Conservation (phyloP, 2,888 invertebrate genomes). For the Phytoseiulus persimilis region DNA sequence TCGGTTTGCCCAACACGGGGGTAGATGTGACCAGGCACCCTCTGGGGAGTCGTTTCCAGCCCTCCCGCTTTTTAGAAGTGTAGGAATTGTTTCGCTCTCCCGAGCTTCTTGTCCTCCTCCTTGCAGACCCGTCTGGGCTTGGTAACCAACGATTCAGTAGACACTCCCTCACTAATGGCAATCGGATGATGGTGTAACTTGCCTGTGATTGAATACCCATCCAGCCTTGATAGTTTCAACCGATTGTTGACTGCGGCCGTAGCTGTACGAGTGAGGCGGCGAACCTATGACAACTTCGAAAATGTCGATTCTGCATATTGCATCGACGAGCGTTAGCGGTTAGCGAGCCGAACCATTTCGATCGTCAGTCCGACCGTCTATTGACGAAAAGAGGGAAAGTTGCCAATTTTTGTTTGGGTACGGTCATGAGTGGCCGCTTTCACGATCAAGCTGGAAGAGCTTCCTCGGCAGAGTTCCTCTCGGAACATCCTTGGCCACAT, state of each 20-base stretch:
- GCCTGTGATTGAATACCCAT: not conserved
- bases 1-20: too few species aligned
- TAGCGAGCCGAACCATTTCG: not conserved
- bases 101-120: not conserved
- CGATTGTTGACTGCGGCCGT: not conserved
- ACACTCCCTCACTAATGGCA: not conserved
- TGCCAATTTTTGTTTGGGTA: not conserved
- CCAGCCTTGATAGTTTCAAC: not conserved
- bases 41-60: not conserved
- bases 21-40: not conserved
- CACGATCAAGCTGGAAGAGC: not conserved
- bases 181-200: slow-evolving; percentile 5
- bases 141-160: not conserved
- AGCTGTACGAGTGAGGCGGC: not conserved
- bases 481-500: not conserved
- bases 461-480: not conserved
- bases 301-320: not conserved
- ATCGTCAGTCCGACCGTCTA: not conserved
- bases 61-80: not conserved
- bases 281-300: not conserved
- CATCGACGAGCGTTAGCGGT: not conserved
- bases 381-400: not conserved
- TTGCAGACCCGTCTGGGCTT: not conserved
- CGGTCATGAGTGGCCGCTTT: not conserved
- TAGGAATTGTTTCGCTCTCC: not conserved